Conservation (phyloP, 2,797 vertebrate genomes). For the Cuniculus paca region DNA sequence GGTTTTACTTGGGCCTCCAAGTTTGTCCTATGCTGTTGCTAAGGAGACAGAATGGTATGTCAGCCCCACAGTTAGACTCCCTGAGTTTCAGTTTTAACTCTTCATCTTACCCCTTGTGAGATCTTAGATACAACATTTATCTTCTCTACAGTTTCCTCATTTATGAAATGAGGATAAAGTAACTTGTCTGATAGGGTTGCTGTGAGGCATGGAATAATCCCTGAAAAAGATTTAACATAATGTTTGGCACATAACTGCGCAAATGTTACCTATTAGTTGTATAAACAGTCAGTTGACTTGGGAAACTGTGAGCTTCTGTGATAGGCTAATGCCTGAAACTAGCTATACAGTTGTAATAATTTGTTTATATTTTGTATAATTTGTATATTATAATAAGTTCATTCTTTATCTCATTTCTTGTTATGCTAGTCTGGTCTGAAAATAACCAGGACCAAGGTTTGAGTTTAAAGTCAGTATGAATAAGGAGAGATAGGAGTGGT, state of each 20-base stretch:
- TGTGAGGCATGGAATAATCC: neutral
- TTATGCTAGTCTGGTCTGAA: neutral
- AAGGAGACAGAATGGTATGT: neutral
- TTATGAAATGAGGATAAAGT: neutral
- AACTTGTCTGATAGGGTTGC: neutral
- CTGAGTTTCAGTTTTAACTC: neutral
- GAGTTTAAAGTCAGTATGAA: neutral
- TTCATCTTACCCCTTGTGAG: neutral
- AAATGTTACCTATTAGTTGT: neutral
- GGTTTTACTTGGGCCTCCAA: neutral
- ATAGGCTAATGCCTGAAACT: neutral
- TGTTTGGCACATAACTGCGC: neutral
- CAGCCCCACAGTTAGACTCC: neutral
- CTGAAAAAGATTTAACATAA: neutral
- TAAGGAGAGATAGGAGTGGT: neutral
- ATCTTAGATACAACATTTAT: neutral
- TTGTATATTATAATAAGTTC: neutral
- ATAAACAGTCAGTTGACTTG: neutral
- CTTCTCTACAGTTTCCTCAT: neutral
- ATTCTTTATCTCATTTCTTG: neutral
- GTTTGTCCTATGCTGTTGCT: constrained; percentile 34
- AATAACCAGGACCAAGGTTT: neutral
- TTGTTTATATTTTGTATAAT: neutral
- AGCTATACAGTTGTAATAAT: neutral
- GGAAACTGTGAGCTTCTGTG: neutral